Base-by-base conservation (phyloP, 2,113 vertebrate species). In the Neolamprologus variostigma region DNA sequence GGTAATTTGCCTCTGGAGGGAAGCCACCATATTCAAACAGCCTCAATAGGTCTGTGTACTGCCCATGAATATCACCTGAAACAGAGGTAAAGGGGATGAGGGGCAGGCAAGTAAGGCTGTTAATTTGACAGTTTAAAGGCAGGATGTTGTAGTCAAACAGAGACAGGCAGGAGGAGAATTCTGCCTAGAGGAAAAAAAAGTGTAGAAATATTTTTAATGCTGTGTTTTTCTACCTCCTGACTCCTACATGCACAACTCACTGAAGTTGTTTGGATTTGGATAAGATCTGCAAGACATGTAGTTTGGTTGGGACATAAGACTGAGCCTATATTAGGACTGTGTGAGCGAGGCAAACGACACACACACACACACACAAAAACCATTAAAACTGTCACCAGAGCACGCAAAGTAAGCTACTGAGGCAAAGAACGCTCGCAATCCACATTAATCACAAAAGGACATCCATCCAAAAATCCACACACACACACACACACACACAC, bases 21-120 rank as follows among this genome's bases (percentile, higher is more conserved):
- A 99, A 99, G 92, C 98, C 98, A 23, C 98, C 98, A 59, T 99
- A 99, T 94, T 99, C 98, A 95, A 99, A 99, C 93, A 99, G 96
- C 95, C 98, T 96, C 96, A 99, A 97, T 82, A 99, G 98, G 92
- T 99, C 98, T 94, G 98, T 99, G 96, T 99, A 99, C 91, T 99
- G 98, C 91, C 98, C 98, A 88, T 99, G 98, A 95, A 99, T 99
- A 91, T 99, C 98, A 95, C 98, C 98, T 99, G 91, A 78, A 92
- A 59, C n/a, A 42, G 5, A 14, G 12, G 59, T 4, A 19, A 87
- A 80, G 81, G 11, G 55, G 21, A 5, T 2, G 71, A 45, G 42
- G 14, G 73, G 16, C 2, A 21, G 51, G 50, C 5, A 16, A n/a
- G 47, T 45, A 9, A 82, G 50, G 42, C 6, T 8, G n/a, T 82